Evolutionary conservation across 2,797 vertebrate species (phyloP), one percentile per base, ranked within the genome.

Genomic region (Danio albolineatus): DNA sequence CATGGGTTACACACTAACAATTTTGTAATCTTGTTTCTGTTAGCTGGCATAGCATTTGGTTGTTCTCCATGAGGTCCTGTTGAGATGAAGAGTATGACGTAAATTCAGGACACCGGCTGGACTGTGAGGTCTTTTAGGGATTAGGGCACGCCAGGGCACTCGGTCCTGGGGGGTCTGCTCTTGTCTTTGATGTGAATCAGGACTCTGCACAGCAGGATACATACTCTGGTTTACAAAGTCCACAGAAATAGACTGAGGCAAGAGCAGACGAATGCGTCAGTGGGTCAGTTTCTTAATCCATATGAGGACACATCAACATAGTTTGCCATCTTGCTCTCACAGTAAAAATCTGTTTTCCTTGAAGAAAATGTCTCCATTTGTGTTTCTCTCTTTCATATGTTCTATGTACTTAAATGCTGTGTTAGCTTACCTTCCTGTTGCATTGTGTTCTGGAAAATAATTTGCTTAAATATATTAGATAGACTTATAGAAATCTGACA

Each of bases 131-230:
- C 81, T 86, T 80, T 83, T 82, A 78, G 67, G 69, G 73, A 82
- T 78, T 81, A 71, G 81, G 72, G 71, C 49, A 17, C 62, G 43
- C 76, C 57, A 21, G 61, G 69, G 79, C 8, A 21, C 78, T 81
- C 67, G 65, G 44, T 51, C 46, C 53, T 61, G 56, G 54, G 14
- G 73, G 71, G 69, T 60, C 73, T 76, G 69, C 56, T 73, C 39
- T 66, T 69, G 46, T 82, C 76, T 86, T 86, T 86, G 81, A 86
- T 86, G 85, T 83, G 73, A 78, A 85, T 84, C 76, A 83, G 57
- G 83, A 79, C 69, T 73, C 66, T 56, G 82, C 79, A 76, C 83
- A 82, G 82, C 80, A 61, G 71, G 79, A 65, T 80, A 41, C n/a
- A 71, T 53, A 76, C 71, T 74, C 78, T 77, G 74, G 70, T 83